Evolutionary conservation across 2,797 vertebrate genomes (phyloP), one percentile per base, ranked within the genome.

Genomic region (Semaprochilodus insignis): DNA sequence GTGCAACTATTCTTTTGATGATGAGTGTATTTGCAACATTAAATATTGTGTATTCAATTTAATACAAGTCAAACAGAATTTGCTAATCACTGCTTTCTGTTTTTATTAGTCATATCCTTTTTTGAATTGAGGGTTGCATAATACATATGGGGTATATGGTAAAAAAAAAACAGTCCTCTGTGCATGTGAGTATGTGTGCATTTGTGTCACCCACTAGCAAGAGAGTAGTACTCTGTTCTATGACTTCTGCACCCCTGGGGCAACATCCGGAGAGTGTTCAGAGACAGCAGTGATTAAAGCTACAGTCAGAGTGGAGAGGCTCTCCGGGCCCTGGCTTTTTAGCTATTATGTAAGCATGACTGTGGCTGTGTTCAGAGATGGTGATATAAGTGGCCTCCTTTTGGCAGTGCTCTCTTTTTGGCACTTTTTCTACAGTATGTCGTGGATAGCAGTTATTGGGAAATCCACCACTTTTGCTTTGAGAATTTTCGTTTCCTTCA

Each of bases 151-250:
- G 15, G 52, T 6, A 8, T 6, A 57, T 21, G 16, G 2, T 54
- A 3, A 2, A 57, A 13, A 7, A 66, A 36, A 36, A 34, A 66
- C 63, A 19, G 19, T 57, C 54, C 19, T 51, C 69, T 83, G 80
- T 82, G 80, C 80, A 73, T 80, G 83, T 74, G 63, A 76, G 77
- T 71, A 75, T 84, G 74, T 84, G 75, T 65, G 55, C 31, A 44
- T 79, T 78, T 81, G 74, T 78, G 78, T 72, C 65, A 59, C 44
- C 36, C 51, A n/a, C n/a, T 25, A 54, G 48, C 31, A 57, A 72
- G 55, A 57, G 73, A 66, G 21, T 51, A 74, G 21, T 55, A 66
- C 36, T 80, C 60, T 7, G 19, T 54, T 21, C 23, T 48, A n/a
- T 44, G 74, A 75, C 52, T 59, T 36, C 48, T n/a, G 48, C 57